Conservation (phyloP, 2,888 invertebrate species). For the Cinara cedri region DNA sequence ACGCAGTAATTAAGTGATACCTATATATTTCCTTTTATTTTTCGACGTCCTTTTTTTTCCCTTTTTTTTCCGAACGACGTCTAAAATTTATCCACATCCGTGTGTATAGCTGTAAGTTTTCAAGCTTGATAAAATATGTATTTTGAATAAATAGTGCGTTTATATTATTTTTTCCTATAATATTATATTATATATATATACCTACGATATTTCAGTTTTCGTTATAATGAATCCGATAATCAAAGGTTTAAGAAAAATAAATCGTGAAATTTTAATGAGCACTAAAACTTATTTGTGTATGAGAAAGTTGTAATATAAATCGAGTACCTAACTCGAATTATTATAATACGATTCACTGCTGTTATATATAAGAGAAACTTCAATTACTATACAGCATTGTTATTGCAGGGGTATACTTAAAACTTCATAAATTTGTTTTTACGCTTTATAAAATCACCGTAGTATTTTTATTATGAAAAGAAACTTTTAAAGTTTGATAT, state of each 20-base stretch:
- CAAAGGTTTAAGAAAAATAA: no score
- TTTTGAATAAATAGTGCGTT: no score
- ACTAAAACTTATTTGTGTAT: not conserved
- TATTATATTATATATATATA: no score
- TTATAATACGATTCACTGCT: no score
- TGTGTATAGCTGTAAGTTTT: no score
- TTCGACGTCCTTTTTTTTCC: not conserved
- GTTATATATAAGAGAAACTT: no score
- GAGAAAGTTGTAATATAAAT: not conserved
- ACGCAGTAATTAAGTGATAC: conserved; percentile 35
- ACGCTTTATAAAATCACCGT: not conserved
- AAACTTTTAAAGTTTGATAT: not conserved
- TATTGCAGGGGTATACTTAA: not conserved
- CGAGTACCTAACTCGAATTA: not conserved
- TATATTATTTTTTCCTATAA: no score
- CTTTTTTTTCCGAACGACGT: not conserved
- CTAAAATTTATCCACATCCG: no score
- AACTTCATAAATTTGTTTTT: not conserved
- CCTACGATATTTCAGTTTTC: no score
- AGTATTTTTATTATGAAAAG: not conserved
- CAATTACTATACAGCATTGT: not conserved
- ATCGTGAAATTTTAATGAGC: no score
- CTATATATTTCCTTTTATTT: not conserved
- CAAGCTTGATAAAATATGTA: no score
- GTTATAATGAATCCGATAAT: no score